Base-by-base conservation (phyloP, 2,113 vertebrate species). In the Hypanus sabinus region DNA sequence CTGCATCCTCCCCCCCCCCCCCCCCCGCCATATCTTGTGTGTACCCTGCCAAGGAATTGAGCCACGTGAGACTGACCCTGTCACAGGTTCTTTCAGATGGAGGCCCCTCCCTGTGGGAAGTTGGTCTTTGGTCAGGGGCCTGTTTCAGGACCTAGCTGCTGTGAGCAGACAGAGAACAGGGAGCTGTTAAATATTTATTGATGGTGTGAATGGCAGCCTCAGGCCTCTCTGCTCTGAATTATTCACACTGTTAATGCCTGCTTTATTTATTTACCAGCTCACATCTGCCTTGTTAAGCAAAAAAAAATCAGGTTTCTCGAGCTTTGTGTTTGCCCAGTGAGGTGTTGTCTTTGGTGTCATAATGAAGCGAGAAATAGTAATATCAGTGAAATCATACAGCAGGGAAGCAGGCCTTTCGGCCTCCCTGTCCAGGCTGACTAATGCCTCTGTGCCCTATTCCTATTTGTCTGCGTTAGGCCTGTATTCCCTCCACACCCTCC, bases 131-230 rank as follows among this genome's bases (percentile, higher is more conserved):
- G 8, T 33, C 36, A 46, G 68, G 36, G 85, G 55, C 68, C 80
- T 87, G 38, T 55, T 73, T 22, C 33, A 94, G 94, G 93, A 94
- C 81, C 94, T 94, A 94, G 94, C 33, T 93, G 83, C 91, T 75
- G 94, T 94, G 95, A 38, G 94, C 11, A 30, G 94, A 93, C 93
- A 94, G 90, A 94, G 95, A 88, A 70, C 94, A 94, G 94, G 94
- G 94, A 93, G 95, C 94, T 95, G 95, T 96, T 96, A 96, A 96
- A 96, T 96, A 97, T 97, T 96, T 94, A 96, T 96, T 77, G 94
- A 81, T 81, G 94, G 95, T 95, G 95, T 96, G 94, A 95, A 95
- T 95, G 95, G 96, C 95, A 85, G 95, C 33, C 94, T 95, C 94
- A 94, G 95, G 94, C 83, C 95, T 94, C 76, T 71, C 80, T n/a